These are phyloP conservation scores for Lophura nycthemera DNA, from an alignment of 2,113 vertebrate genomes.

Conservation along the genomic window DNA sequence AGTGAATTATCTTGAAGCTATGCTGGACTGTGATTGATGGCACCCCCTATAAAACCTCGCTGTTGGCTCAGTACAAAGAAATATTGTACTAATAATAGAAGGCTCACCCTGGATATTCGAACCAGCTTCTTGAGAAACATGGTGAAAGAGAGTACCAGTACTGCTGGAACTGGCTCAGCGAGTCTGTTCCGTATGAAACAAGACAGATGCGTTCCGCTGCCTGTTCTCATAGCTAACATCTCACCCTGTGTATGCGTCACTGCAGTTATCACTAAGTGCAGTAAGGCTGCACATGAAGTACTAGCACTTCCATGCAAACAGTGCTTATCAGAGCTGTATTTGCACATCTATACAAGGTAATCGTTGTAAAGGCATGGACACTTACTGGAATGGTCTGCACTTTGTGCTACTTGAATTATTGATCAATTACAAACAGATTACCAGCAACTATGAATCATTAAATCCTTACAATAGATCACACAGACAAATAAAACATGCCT, in stretches of 20 bases:
- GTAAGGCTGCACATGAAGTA: not conserved
- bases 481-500: conserved; percentile 46
- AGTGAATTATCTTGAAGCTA: conserved; percentile 50
- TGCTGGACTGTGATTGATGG: conserved; percentile 40
- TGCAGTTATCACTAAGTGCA: not conserved
- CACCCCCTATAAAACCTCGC: not conserved
- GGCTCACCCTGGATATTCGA: not conserved
- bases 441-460: conserved; percentile 41
- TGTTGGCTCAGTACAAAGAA: conserved; percentile 25
- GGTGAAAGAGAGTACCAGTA: not conserved
- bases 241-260: not conserved
- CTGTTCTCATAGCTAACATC: not conserved
- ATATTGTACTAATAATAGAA: not conserved
- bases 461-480: conserved; percentile 45
- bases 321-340: conserved; percentile 43
- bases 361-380: not conserved
- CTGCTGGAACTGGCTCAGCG: not conserved
- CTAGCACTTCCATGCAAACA: conserved; percentile 18
- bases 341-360: conserved; percentile 35
- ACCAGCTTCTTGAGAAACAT: not conserved
- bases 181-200: not conserved
- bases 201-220: not conserved
- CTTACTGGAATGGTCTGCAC: not conserved
- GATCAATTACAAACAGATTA: conserved; percentile 65
- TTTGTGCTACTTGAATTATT: conserved; percentile 51